Percentiles rank a stretch among this genome's conserved stretches.
Conservation (phyloP, 2,888 invertebrate species). For the Halictus ligatus region DNA sequence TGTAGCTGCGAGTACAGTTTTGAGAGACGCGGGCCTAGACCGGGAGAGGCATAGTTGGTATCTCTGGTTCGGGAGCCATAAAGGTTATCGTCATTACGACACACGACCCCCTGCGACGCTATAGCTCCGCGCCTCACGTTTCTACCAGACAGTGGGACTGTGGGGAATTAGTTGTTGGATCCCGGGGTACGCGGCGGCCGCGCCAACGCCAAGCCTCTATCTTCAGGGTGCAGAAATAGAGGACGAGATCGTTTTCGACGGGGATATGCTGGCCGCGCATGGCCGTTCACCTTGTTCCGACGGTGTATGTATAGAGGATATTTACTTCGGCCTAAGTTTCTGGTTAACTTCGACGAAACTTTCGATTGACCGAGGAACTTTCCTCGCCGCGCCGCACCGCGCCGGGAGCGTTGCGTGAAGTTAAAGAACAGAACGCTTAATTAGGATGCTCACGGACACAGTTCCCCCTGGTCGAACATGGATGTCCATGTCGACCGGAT, state of each 20-base stretch:
- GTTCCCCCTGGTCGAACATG: neutral
- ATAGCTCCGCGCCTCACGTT: slow-evolving; percentile 53
- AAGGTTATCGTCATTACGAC: slow-evolving; percentile 81
- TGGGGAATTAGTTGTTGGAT: slow-evolving; percentile 66
- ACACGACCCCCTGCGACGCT: slow-evolving; percentile 72
- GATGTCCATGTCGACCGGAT: neutral
- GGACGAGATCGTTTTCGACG: slow-evolving; percentile 28
- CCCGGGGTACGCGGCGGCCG: slow-evolving; percentile 7
- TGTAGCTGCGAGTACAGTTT: slow-evolving; percentile 59
- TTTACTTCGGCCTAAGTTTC: slow-evolving; percentile 48
- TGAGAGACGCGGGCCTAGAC: slow-evolving; percentile 47
- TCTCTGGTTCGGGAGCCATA: slow-evolving; percentile 76
- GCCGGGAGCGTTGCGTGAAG: slow-evolving; percentile 16
- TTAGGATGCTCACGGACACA: slow-evolving; percentile 13
- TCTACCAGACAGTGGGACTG: slow-evolving; percentile 39
- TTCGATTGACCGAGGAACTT: slow-evolving; percentile 56
- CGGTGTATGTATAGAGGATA: slow-evolving; percentile 38
- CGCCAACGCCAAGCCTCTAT: slow-evolving; percentile 23
- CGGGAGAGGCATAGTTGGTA: slow-evolving; percentile 66
- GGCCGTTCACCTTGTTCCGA: slow-evolving; percentile 17
- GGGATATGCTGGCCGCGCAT: slow-evolving; percentile 11
- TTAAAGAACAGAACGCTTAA: slow-evolving; percentile 32
- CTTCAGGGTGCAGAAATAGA: slow-evolving; percentile 31
- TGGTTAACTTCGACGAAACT: slow-evolving; percentile 39
- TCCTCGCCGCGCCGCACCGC: neutral